A percentile compares a stretch with the other conserved stretches of the same genome.
Evolutionary conservation across 2,113 vertebrate genomes (phyloP).

Genomic region (Hypanus sabinus): DNA sequence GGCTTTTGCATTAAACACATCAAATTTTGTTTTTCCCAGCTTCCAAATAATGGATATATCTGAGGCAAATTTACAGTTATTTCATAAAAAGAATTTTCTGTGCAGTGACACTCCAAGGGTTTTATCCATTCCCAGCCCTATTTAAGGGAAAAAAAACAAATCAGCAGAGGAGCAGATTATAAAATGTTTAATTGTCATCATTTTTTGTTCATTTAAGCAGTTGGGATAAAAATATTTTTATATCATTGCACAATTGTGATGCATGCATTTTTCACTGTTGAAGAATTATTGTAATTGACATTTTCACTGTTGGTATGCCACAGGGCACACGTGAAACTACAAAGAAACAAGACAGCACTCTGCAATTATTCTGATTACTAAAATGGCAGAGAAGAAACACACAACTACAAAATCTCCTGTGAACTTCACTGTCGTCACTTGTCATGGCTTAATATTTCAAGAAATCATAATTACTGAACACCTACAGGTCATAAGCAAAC

Average conservation of each 20-base stretch:
- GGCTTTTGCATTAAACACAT: no score
- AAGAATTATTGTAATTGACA: conserved; percentile 82
- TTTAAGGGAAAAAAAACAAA: background rate
- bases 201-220: conserved; percentile 78
- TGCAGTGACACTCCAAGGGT: background rate
- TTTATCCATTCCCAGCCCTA: background rate
- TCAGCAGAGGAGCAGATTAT: background rate
- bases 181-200: conserved; percentile 25
- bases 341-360: conserved; percentile 25
- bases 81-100: background rate
- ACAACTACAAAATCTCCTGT: background rate
- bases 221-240: conserved; percentile 92
- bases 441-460: background rate
- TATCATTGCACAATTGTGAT: conserved; percentile 95
- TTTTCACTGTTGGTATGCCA: conserved; percentile 80
- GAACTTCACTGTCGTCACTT: background rate
- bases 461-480: background rate
- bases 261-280: conserved; percentile 74
- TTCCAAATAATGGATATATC: background rate
- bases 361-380: conserved; percentile 32
- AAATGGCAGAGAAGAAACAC: conserved; percentile 24
- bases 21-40: background rate
- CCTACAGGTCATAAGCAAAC: background rate
- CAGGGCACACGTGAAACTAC: conserved; percentile 58
- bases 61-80: background rate